These are phyloP conservation scores for Portunus trituberculatus DNA, from an alignment of 1,140 invertebrate species.

Conservation along the genomic window DNA sequence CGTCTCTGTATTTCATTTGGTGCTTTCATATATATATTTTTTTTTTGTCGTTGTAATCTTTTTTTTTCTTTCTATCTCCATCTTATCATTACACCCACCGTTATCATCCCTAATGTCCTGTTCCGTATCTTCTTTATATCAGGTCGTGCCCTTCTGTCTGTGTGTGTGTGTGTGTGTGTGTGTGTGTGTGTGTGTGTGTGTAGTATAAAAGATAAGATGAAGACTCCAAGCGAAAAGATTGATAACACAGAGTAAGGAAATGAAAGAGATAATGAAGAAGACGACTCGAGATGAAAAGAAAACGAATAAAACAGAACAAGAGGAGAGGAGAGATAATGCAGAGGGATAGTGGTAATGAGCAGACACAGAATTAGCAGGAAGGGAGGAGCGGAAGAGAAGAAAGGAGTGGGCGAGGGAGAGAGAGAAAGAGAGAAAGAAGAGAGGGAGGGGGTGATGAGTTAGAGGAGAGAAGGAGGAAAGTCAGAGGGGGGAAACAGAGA, in stretches of 20 bases:
- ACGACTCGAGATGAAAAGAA: too few species aligned
- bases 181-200: conserved; percentile 3
- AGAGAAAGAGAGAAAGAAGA: not conserved
- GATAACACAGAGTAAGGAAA: too few species aligned
- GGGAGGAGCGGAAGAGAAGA: not conserved
- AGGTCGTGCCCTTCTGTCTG: not conserved
- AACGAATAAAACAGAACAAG: not conserved
- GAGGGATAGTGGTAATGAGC: not conserved
- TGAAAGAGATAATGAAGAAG: too few species aligned
- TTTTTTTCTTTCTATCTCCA: too few species aligned
- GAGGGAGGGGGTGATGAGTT: not conserved
- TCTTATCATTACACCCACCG: too few species aligned
- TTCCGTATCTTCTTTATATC: too few species aligned
- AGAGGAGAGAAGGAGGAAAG: not conserved
- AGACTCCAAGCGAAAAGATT: not conserved
- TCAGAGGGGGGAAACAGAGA: not conserved
- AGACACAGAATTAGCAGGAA: conserved; percentile 21
- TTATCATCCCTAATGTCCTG: too few species aligned
- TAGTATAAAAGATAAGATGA: not conserved
- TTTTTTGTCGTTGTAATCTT: too few species aligned
- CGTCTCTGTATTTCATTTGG: too few species aligned
- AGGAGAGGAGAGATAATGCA: not conserved
- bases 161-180: conserved; percentile 11
- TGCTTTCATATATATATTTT: too few species aligned
- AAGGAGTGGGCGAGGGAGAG: not conserved